Percentiles rank a stretch among this genome's conserved stretches.
Evolutionary conservation across 37 sponge, comb jelly and placozoan species (phyloP).

Genomic region (Axinella damicornis): DNA sequence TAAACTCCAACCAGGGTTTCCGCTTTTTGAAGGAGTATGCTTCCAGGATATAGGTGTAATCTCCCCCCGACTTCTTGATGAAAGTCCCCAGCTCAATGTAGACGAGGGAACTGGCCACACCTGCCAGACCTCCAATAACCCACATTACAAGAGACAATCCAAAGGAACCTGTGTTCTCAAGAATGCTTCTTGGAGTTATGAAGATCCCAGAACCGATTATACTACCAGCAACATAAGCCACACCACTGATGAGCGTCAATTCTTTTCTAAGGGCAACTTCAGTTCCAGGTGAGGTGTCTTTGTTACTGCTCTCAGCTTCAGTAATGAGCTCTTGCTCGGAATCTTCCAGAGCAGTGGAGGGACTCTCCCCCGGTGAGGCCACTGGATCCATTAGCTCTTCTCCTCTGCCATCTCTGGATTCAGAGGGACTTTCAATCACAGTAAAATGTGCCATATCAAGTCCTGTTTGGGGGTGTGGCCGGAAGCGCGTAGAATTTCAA

Average conservation of each 20-base stretch:
- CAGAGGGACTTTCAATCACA: too few species aligned
- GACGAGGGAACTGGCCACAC: constrained; percentile 70
- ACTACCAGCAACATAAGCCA: constrained; percentile 51
- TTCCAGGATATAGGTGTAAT: constrained; percentile 59
- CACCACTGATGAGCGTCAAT: constrained; percentile 26
- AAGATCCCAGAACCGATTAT: constrained; percentile 92
- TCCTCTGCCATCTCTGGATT: too few species aligned
- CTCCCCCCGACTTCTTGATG: constrained; percentile 69
- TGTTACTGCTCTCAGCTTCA: too few species aligned
- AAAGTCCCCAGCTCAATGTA: constrained; percentile 77
- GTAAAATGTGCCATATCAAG: too few species aligned
- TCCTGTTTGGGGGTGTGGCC: too few species aligned
- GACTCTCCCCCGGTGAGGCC: too few species aligned
- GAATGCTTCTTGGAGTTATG: constrained; percentile 73
- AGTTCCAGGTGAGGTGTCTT: too few species aligned
- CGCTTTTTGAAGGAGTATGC: constrained; percentile 69
- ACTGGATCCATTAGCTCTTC: too few species aligned
- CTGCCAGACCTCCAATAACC: constrained; percentile 70
- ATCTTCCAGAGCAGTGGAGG: too few species aligned
- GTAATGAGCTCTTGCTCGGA: too few species aligned
- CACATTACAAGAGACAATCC: constrained; percentile 76
- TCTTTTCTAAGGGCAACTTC: constrained; percentile 18
- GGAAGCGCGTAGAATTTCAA: too few species aligned
- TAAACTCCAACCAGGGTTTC: background rate
- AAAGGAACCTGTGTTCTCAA: constrained; percentile 55